phyloP scores from a whole-genome alignment of 2,888 invertebrate species.

The Zhengitettix transpicula region DNA sequence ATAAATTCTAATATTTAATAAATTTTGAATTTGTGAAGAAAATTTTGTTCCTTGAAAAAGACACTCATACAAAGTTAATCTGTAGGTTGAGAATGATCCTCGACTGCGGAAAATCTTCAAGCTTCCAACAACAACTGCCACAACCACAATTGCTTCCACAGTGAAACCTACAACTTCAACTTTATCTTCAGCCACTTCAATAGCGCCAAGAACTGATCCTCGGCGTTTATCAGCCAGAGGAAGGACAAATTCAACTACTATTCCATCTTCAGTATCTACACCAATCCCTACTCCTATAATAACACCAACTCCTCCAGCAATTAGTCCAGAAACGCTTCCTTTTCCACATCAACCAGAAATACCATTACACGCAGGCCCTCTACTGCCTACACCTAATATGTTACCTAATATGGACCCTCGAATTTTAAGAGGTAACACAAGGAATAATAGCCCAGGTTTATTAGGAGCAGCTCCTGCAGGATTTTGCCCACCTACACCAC shows the following conservation, averaged over 20 bases:
- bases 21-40: no score
- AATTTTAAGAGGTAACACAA: not conserved
- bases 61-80: no score
- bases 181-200: not conserved
- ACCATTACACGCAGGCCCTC: not conserved
- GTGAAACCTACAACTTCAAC: not conserved
- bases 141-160: constrained; percentile 26
- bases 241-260: not conserved
- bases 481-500: not conserved
- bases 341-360: not conserved
- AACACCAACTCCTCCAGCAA: not conserved
- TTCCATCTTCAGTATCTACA: not conserved
- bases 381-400: not conserved
- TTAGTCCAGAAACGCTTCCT: not conserved
- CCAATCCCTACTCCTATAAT: not conserved
- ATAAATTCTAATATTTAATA: no score
- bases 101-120: constrained; percentile 59
- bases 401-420: not conserved
- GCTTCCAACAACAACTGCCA: constrained; percentile 40
- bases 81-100: constrained; percentile 46
- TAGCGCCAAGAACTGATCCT: not conserved
- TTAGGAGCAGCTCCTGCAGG: not conserved
- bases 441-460: not conserved
- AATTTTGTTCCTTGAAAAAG: no score
- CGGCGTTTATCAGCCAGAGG: not conserved